Conservation (phyloP, 2,797 vertebrate species). For the Champsocephalus gunnari region DNA sequence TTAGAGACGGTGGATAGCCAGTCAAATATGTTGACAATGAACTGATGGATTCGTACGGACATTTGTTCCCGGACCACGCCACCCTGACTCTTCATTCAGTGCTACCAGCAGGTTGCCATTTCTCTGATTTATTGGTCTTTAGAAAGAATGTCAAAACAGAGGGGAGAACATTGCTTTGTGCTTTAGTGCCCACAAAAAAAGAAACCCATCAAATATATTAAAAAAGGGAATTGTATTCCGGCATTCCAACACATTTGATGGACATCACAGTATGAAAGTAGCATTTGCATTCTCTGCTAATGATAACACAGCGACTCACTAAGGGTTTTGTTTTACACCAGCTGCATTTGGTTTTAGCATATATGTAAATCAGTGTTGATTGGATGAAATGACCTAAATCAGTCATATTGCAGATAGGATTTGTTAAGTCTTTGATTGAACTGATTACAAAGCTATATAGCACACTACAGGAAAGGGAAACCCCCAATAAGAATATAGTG, state of each 20-base stretch:
- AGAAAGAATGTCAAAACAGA: neutral
- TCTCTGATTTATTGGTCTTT: neutral
- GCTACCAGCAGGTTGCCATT: neutral
- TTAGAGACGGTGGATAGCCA: neutral
- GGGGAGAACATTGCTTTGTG: neutral
- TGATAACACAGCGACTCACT: neutral
- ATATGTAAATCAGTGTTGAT: slow-evolving; percentile 33
- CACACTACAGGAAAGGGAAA: no score
- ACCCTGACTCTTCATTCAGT: neutral
- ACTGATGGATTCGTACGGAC: slow-evolving; percentile 2
- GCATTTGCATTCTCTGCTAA: neutral
- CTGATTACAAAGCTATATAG: neutral
- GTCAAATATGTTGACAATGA: neutral
- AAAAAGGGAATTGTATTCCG: neutral
- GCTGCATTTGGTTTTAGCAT: slow-evolving; percentile 22
- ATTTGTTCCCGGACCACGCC: neutral
- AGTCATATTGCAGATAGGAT: neutral
- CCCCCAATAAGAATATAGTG: neutral
- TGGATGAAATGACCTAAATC: slow-evolving; percentile 16
- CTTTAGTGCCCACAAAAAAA: neutral
- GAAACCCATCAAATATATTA: neutral
- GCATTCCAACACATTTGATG: neutral
- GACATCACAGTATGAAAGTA: neutral
- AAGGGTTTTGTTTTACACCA: slow-evolving; percentile 11
- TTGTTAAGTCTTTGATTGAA: neutral